phyloP scores from a whole-genome alignment of 1,140 invertebrate genomes.

The Solen grandis region DNA sequence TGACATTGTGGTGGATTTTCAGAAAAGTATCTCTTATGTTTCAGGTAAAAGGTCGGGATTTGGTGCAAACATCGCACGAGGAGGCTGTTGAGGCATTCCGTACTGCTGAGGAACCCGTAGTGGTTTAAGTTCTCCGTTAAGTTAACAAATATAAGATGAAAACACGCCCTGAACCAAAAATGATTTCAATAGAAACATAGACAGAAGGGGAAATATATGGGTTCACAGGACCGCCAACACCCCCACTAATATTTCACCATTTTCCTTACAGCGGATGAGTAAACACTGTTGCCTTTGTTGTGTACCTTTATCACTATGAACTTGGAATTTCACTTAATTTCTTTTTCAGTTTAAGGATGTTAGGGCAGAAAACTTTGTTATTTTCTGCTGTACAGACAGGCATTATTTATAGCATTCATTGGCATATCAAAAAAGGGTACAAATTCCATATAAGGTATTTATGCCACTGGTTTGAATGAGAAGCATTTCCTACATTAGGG shows the following conservation, averaged over 20 bases:
- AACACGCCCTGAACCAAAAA: conserved; percentile 61
- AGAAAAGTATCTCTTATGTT: conserved; percentile 49
- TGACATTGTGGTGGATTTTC: conserved; percentile 21
- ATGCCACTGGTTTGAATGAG: too few relatives aligned
- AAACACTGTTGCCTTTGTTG: too few relatives aligned
- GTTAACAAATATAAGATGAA: conserved; percentile 75
- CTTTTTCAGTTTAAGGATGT: too few relatives aligned
- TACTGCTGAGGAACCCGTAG: conserved; percentile 87
- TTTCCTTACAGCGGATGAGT: conserved; percentile 74
- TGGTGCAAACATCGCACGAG: conserved; percentile 85
- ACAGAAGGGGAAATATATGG: conserved; percentile 79
- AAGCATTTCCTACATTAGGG: too few relatives aligned
- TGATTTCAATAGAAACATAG: conserved; percentile 78
- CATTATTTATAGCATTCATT: too few relatives aligned
- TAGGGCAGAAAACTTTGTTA: too few relatives aligned
- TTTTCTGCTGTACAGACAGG: too few relatives aligned
- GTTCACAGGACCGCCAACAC: conserved; percentile 73
- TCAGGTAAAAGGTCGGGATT: conserved; percentile 88
- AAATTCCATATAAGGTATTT: too few relatives aligned
- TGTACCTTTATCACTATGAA: too few relatives aligned
- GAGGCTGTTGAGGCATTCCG: conserved; percentile 88
- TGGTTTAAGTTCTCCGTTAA: conserved; percentile 86
- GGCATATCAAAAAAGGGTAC: too few relatives aligned
- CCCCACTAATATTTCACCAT: conserved; percentile 71
- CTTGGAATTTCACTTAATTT: too few relatives aligned